phyloP scores from a whole-genome alignment of 2,797 vertebrate genomes.

The Phyllotis vaccarum region DNA sequence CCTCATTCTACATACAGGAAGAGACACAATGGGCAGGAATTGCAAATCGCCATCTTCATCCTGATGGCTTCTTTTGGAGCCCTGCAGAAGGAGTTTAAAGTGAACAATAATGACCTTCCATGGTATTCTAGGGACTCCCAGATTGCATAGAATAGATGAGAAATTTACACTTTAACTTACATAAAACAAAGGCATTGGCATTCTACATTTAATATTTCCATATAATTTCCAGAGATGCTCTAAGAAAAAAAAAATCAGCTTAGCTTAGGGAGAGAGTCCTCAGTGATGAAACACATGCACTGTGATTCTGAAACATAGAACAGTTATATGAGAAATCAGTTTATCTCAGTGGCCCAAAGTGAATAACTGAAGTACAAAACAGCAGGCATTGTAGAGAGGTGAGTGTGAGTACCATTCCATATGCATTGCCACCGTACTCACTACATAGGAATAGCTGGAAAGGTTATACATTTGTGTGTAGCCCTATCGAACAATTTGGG shows the following conservation, averaged over 20 bases:
- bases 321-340: constrained; percentile 50
- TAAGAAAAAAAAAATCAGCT: constrained; percentile 24
- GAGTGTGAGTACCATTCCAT: constrained; percentile 59
- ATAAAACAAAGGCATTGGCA: neutral
- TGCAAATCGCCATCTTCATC: neutral
- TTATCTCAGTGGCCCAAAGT: constrained; percentile 65
- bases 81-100: neutral
- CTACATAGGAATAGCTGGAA: neutral
- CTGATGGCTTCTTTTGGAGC: neutral
- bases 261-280: neutral
- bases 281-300: neutral
- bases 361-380: neutral
- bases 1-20: neutral
- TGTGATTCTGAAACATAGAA: neutral
- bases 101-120: neutral
- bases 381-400: constrained; percentile 60
- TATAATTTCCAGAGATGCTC: neutral
- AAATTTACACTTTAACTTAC: neutral
- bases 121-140: constrained; percentile 5
- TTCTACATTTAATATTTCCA: constrained; percentile 16
- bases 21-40: neutral
- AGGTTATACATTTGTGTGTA: constrained; percentile 27
- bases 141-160: neutral
- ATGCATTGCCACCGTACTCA: neutral
- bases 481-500: constrained; percentile 73